phyloP scores from a whole-genome alignment of 2,113 vertebrate species.

The Dinomys branickii region DNA sequence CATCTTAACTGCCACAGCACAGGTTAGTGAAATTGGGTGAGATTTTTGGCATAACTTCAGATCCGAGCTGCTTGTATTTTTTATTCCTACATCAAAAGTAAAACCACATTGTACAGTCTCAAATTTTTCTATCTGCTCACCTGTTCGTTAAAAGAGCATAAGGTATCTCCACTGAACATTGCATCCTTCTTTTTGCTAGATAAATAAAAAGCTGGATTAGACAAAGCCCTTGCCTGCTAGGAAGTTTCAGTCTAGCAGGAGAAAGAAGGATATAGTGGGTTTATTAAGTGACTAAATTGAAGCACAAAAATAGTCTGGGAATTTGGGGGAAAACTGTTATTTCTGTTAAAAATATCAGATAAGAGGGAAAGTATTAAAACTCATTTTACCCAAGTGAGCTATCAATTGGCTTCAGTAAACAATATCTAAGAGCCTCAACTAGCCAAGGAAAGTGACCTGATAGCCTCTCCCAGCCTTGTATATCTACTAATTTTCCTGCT shows the following conservation, averaged over 20 bases:
- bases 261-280: not conserved
- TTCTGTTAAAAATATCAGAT: not conserved
- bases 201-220: not conserved
- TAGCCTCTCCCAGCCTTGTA: not conserved
- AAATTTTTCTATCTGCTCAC: not conserved
- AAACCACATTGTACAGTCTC: not conserved
- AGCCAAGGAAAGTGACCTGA: constrained; percentile 28
- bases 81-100: not conserved
- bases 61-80: not conserved
- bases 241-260: not conserved
- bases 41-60: not conserved
- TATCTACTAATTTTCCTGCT: constrained; percentile 11
- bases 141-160: not conserved
- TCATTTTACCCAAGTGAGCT: not conserved
- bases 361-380: not conserved
- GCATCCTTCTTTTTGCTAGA: not conserved
- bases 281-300: not conserved
- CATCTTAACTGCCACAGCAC: not conserved
- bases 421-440: not conserved
- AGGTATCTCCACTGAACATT: not conserved
- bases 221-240: not conserved
- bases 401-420: constrained; percentile 32
- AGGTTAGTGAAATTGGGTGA: not conserved
- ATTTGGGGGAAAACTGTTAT: not conserved
- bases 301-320: not conserved